Evolutionary conservation across 1,140 invertebrate genomes (phyloP), one percentile per base, ranked within the genome.

Genomic region (Lepeophtheirus salmonis): DNA sequence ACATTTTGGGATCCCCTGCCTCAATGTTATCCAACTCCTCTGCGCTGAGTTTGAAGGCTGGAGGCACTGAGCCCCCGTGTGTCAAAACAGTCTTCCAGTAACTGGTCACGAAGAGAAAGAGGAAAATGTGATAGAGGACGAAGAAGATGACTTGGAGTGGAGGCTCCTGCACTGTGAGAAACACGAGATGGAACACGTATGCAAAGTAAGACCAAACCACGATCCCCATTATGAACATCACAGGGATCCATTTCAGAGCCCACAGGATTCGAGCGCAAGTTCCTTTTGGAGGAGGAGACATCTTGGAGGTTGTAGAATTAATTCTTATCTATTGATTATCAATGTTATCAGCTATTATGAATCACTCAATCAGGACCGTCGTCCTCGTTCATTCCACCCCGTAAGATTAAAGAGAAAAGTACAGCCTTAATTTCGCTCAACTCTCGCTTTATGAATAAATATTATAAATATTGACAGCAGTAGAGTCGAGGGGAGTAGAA

Each of bases 191-290:
- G 65, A 92, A 78, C 63, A 96, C 89, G 75, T 95, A 97, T 57
- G 91, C 92, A 77, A 97, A 97, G 73, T 97, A 97, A 2, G 89
- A 94, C 92, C 92, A 97, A 62, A 77, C 76, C 63, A 96, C 80
- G 64, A 95, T 83, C 50, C 82, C 79, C 58, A 86, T 74, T 66
- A 96, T 91, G 71, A 97, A 90, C 62, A 94, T 71, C 59, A 97
- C 91, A 65, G 91, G 92, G 68, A 92, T 78, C 87, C 89, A 96
- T 53, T 61, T 61, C 41, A 50, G 16, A 18, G 12, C 12, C 50
- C 50, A 52, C 12, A 52, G 50, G n/a, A 16, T 6, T 10, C 50
- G n/a, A 52, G 30, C 30, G 30, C 30, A 41, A n/a, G 30, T 41
- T 10, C 30, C 30, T n/a, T 41, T 41, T 6, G 30, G 30, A 6